A percentile compares a stretch with the other conserved stretches of the same genome.
Evolutionary conservation across 2,797 vertebrate species (phyloP).

Genomic region (Zalophus californianus): DNA sequence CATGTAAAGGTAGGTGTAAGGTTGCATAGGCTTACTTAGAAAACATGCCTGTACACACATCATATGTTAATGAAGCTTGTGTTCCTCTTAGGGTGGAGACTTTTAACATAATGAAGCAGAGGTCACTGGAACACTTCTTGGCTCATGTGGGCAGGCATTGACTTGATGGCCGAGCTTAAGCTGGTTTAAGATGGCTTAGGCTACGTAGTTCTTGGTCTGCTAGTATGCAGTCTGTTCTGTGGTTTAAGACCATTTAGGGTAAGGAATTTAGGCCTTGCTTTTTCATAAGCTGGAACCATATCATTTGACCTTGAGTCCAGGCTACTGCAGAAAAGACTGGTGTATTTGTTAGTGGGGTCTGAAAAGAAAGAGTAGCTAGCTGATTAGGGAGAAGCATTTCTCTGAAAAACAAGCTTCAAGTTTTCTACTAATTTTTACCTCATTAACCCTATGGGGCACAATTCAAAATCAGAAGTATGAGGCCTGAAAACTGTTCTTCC

Average conservation of each 20-base stretch:
- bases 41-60: neutral
- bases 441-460: neutral
- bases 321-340: neutral
- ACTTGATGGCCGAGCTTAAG: neutral
- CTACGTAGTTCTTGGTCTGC: too few relatives aligned
- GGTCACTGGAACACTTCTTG: neutral
- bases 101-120: neutral
- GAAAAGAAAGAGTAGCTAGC: neutral
- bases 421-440: neutral
- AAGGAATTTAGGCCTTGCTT: neutral
- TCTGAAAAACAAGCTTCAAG: neutral
- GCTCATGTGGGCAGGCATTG: neutral
- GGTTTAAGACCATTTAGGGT: too few relatives aligned
- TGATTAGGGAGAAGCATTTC: neutral
- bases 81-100: neutral
- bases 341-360: neutral
- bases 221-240: too few relatives aligned
- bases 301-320: neutral
- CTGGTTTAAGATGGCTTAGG: too few relatives aligned
- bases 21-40: neutral
- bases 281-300: neutral
- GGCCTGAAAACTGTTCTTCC: neutral
- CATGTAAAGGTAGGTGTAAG: neutral
- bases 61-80: neutral
- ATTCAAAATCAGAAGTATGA: neutral